Evolutionary conservation across 2,797 vertebrate species (phyloP).

Genomic region (Coregonus ussuriensis): DNA sequence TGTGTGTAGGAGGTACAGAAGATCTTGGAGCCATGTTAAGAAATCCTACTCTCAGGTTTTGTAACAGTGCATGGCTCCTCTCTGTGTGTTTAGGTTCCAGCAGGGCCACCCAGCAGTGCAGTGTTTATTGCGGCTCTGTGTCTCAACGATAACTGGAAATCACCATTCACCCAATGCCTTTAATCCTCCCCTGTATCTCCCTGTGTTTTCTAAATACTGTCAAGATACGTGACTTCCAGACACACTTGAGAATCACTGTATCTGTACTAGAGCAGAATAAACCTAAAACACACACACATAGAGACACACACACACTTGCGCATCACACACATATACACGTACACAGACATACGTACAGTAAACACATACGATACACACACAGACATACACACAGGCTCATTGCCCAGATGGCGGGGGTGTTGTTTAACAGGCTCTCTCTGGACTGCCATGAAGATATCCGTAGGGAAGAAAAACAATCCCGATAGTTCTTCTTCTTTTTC

Average conservation of each 20-base stretch:
- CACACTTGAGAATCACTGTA: constrained; percentile 22
- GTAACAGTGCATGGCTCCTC: constrained; percentile 9
- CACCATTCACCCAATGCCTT: constrained; percentile 40
- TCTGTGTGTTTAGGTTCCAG: constrained; percentile 47
- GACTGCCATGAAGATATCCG: constrained; percentile 38
- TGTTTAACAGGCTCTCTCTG: constrained; percentile 45
- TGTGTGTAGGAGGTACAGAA: not conserved
- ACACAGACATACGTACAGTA: not conserved
- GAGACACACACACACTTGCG: constrained; percentile 8
- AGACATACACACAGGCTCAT: not conserved
- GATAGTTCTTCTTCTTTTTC: constrained; percentile 14
- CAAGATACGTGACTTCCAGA: constrained; percentile 40
- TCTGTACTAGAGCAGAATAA: not conserved
- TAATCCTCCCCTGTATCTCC: constrained; percentile 46
- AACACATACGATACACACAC: not conserved
- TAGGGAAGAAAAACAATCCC: constrained; percentile 36
- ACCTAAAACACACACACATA: not conserved
- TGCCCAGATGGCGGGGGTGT: constrained; percentile 19
- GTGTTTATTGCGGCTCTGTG: constrained; percentile 45
- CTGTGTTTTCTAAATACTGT: constrained; percentile 58
- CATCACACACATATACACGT: constrained; percentile 4
- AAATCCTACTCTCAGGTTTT: not conserved
- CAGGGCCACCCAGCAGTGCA: constrained; percentile 51
- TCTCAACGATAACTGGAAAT: constrained; percentile 55
- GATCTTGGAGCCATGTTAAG: not conserved